Conservation (phyloP, 2,888 invertebrate genomes). For the Dromius quadrimaculatus region DNA sequence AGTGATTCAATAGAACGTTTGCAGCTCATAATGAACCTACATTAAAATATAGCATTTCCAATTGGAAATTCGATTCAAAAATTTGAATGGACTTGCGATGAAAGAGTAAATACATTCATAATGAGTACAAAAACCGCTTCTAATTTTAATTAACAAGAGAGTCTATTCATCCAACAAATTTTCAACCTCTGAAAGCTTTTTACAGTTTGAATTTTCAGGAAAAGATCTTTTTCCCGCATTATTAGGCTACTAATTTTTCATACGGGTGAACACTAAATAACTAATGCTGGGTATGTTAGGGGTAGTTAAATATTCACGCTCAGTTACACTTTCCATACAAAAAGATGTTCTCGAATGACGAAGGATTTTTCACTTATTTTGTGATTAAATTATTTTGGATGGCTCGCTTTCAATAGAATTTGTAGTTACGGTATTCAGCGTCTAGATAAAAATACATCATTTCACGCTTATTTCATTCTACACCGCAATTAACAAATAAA, state of each 20-base stretch:
- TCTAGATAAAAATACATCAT: too few relatives aligned
- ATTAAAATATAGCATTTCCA: too few relatives aligned
- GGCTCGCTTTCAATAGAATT: slow-evolving; percentile 15
- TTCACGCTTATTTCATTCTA: too few relatives aligned
- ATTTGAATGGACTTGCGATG: too few relatives aligned
- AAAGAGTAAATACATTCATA: too few relatives aligned
- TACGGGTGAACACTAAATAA: slow-evolving; percentile 29
- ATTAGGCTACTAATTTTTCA: slow-evolving; percentile 6
- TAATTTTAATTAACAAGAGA: too few relatives aligned
- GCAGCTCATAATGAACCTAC: neutral
- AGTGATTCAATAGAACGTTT: too few relatives aligned
- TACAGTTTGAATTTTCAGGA: neutral
- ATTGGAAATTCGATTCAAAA: too few relatives aligned
- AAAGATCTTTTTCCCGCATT: neutral
- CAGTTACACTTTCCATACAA: slow-evolving; percentile 5
- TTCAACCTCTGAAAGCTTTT: neutral
- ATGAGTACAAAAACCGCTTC: too few relatives aligned
- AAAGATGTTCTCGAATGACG: slow-evolving; percentile 11
- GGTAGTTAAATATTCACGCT: slow-evolving; percentile 40
- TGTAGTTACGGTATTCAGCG: slow-evolving; percentile 21
- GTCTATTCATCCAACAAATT: too few relatives aligned
- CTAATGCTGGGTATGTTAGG: slow-evolving; percentile 29
- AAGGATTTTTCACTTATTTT: slow-evolving; percentile 12
- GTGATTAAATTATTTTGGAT: slow-evolving; percentile 32
- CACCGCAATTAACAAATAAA: too few relatives aligned